Conservation (phyloP, 1,140 invertebrate genomes). For the Acyrthosiphon pisum region DNA sequence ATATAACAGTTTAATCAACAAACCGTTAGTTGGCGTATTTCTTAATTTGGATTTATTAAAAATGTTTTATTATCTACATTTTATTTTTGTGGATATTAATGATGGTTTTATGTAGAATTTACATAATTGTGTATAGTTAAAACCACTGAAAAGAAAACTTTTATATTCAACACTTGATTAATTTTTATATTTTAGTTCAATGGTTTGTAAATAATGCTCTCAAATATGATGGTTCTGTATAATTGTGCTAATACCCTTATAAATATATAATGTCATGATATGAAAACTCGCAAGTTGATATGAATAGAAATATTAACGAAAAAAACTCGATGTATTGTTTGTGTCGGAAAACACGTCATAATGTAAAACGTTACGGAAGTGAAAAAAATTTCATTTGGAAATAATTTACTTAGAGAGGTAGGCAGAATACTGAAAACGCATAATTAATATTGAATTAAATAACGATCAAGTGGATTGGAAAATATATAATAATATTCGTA, state of each 20-base stretch:
- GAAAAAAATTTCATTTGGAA: not conserved
- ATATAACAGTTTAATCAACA: not conserved
- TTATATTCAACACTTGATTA: constrained; percentile 9
- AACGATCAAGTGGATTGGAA: not conserved
- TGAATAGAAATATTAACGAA: not conserved
- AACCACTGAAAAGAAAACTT: not conserved
- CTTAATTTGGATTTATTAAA: not conserved
- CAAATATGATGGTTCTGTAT: constrained; percentile 6
- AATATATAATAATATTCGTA: not conserved
- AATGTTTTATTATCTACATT: not conserved
- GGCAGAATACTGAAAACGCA: not conserved
- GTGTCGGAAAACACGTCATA: not conserved
- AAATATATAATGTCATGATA: not conserved
- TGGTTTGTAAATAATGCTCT: constrained; percentile 29
- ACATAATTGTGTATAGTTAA: not conserved
- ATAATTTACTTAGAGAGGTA: not conserved
- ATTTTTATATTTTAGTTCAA: constrained; percentile 39
- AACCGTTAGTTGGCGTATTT: not conserved
- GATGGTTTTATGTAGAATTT: not conserved
- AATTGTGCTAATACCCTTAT: not conserved
- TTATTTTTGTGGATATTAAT: not conserved
- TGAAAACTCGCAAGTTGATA: not conserved
- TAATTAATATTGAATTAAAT: not conserved
- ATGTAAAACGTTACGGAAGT: not conserved
- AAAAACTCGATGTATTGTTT: not conserved